These are phyloP conservation scores for Trachymyrmex septentrionalis DNA, from an alignment of 1,140 invertebrate species.

Conservation along the genomic window DNA sequence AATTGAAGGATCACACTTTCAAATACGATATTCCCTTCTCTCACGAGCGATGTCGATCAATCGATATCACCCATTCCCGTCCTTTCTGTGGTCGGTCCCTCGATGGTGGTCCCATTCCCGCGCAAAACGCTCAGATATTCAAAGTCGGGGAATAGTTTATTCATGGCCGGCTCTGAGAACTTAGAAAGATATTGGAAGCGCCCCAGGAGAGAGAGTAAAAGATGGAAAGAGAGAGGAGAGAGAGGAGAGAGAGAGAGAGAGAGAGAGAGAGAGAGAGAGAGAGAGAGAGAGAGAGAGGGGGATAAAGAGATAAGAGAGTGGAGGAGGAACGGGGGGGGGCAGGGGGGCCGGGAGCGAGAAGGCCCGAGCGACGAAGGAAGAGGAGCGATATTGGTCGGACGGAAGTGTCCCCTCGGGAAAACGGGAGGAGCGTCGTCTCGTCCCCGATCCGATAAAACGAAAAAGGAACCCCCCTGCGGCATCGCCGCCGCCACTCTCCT, in stretches of 20 bases:
- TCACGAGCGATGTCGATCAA: constrained; percentile 74
- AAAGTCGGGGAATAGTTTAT: constrained; percentile 87
- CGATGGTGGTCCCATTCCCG: constrained; percentile 81
- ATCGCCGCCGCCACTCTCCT: constrained; percentile 69
- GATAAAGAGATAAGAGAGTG: constrained; percentile 53
- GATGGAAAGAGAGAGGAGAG: constrained; percentile 72
- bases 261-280: constrained; percentile 72
- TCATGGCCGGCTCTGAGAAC: constrained; percentile 85
- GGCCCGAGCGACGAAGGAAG: constrained; percentile 62
- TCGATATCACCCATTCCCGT: constrained; percentile 75
- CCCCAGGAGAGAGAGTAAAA: constrained; percentile 77
- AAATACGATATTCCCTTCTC: constrained; percentile 29
- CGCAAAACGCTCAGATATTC: constrained; percentile 85
- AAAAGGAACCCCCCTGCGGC: constrained; percentile 80
- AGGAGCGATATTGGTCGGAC: constrained; percentile 85
- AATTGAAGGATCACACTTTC: constrained; percentile 69
- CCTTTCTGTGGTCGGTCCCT: constrained; percentile 79
- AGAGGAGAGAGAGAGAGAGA: constrained; percentile 68
- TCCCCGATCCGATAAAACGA: constrained; percentile 84
- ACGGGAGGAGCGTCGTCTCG: constrained; percentile 81
- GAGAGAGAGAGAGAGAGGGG: constrained; percentile 43
- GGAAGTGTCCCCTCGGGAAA: constrained; percentile 86
- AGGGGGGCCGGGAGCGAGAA: constrained; percentile 31
- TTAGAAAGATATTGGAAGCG: constrained; percentile 87
- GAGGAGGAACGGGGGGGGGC: constrained; percentile 20